phyloP scores from a whole-genome alignment of 2,888 invertebrate species.

The Drosophila maculinotata region DNA sequence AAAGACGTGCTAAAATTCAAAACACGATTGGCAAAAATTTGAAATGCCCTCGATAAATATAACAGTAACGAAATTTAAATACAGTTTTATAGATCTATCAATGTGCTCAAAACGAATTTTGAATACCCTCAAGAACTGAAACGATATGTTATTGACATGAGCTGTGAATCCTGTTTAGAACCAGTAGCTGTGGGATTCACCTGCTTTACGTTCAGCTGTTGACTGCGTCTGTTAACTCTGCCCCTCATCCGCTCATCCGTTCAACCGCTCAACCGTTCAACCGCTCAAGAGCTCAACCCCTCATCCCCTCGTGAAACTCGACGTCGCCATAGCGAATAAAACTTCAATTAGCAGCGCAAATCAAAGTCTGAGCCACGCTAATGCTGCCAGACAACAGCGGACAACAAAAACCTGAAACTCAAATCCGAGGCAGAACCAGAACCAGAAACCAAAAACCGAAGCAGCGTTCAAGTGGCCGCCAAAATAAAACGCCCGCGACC shows the following conservation, averaged over 20 bases:
- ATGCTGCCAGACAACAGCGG: constrained; percentile 49
- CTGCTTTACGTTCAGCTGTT: constrained; percentile 10
- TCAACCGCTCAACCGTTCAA: too few relatives aligned
- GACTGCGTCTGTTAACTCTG: too few relatives aligned
- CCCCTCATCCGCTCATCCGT: too few relatives aligned
- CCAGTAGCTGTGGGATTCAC: constrained; percentile 25
- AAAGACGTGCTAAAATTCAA: background rate
- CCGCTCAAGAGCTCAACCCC: too few relatives aligned
- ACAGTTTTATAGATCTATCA: too few relatives aligned
- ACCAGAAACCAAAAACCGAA: constrained; percentile 49
- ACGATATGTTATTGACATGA: too few relatives aligned
- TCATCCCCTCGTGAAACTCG: background rate
- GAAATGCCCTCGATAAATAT: background rate
- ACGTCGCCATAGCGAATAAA: constrained; percentile 47
- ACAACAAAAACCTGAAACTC: constrained; percentile 38
- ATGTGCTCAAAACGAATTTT: background rate
- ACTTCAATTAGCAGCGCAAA: constrained; percentile 72
- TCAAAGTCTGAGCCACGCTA: constrained; percentile 61
- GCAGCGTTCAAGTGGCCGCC: constrained; percentile 50
- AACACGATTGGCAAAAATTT: too few relatives aligned
- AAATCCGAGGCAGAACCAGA: constrained; percentile 39
- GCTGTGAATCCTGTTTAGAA: too few relatives aligned
- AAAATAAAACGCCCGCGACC: constrained; percentile 11
- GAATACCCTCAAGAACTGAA: background rate
- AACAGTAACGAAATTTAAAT: too few relatives aligned